Evolutionary conservation across 1,140 invertebrate species (phyloP).

Genomic region (Acromyrmex charruanus): DNA sequence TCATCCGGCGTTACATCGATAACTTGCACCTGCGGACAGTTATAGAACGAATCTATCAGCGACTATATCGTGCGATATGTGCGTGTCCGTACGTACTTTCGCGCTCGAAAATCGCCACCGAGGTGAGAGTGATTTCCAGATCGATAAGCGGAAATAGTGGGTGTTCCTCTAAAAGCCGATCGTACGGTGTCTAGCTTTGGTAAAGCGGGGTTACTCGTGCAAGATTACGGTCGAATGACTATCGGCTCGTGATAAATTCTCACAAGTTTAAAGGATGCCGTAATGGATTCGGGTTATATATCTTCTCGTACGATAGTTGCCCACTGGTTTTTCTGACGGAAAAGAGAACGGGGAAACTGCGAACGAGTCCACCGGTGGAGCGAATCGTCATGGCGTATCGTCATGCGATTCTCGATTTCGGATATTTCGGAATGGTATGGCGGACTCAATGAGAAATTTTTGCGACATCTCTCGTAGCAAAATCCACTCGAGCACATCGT

Average conservation of each 20-base stretch:
- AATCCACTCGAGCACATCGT: constrained; percentile 24
- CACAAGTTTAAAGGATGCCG: constrained; percentile 69
- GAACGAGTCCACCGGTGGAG: neutral
- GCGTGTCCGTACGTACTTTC: constrained; percentile 32
- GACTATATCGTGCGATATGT: constrained; percentile 37
- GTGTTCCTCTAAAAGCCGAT: constrained; percentile 38
- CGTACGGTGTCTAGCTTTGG: constrained; percentile 34
- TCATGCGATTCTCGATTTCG: constrained; percentile 31
- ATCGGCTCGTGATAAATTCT: constrained; percentile 67
- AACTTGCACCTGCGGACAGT: constrained; percentile 40
- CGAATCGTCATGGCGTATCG: constrained; percentile 8
- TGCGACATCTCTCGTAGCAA: neutral
- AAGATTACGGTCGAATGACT: constrained; percentile 49
- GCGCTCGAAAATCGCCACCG: constrained; percentile 8
- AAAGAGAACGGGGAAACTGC: neutral
- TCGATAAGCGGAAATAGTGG: constrained; percentile 17
- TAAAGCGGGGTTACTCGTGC: constrained; percentile 13
- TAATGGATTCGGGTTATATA: constrained; percentile 67
- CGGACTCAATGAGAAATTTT: constrained; percentile 53
- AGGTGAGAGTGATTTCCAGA: constrained; percentile 43
- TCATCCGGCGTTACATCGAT: constrained; percentile 28
- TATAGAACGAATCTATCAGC: constrained; percentile 23
- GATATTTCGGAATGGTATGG: constrained; percentile 45
- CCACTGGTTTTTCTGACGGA: constrained; percentile 26
- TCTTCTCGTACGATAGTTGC: constrained; percentile 38